These are phyloP conservation scores for Miltochrista miniata DNA, from an alignment of 2,888 invertebrate genomes.

Conservation along the genomic window DNA sequence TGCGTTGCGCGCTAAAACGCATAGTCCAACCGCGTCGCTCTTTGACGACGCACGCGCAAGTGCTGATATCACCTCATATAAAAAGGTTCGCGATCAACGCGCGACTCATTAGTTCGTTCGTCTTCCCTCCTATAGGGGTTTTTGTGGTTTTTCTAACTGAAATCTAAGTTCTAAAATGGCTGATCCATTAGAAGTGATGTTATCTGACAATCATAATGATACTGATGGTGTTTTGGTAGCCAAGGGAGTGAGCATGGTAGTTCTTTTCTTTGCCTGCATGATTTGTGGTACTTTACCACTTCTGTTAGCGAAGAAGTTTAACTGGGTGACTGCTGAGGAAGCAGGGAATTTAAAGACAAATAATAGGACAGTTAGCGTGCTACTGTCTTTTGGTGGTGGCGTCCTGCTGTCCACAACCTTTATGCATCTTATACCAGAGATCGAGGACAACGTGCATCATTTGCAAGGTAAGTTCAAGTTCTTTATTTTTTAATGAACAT, in stretches of 20 bases:
- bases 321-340: conserved; percentile 81
- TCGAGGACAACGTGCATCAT: conserved; percentile 86
- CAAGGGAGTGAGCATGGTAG: conserved; percentile 91
- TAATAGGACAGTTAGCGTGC: conserved; percentile 80
- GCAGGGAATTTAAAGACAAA: conserved; percentile 76
- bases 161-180: conserved; percentile 41
- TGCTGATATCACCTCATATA: conserved; percentile 65
- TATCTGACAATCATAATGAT: conserved; percentile 42
- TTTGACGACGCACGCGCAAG: conserved; percentile 68
- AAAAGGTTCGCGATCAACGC: conserved; percentile 55
- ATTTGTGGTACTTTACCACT: conserved; percentile 90
- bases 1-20: conserved; percentile 20
- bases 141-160: conserved; percentile 9
- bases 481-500: no score
- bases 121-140: conserved; percentile 22
- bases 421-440: conserved; percentile 91
- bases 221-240: conserved; percentile 84
- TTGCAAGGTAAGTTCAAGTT: conserved; percentile 75
- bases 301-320: conserved; percentile 86
- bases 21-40: conserved; percentile 69
- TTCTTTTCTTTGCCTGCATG: conserved; percentile 89
- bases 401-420: conserved; percentile 92
- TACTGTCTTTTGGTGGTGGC: conserved; percentile 93
- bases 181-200: conserved; percentile 38
- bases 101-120: conserved; percentile 43